Evolutionary conservation across 2,113 vertebrate species (phyloP).

Genomic region (Tragelaphus strepsiceros): DNA sequence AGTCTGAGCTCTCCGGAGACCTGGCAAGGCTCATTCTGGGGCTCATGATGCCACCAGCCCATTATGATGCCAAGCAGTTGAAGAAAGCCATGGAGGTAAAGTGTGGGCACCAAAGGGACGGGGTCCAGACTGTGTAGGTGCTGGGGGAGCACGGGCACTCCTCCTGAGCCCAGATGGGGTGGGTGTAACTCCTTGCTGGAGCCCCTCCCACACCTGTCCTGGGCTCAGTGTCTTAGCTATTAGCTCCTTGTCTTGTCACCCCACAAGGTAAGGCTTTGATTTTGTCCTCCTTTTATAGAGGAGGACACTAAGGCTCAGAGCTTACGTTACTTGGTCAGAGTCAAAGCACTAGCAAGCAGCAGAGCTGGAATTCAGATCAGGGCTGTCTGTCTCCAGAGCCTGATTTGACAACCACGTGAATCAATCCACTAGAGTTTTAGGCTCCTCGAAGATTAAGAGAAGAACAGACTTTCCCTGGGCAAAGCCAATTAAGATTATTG

Average conservation of each 20-base stretch:
- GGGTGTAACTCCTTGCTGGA: not conserved
- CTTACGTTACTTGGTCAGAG: not conserved
- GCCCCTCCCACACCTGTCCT: not conserved
- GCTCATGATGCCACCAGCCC: slow-evolving; percentile 92
- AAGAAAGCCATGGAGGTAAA: slow-evolving; percentile 94
- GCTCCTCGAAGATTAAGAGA: not conserved
- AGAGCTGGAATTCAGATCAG: not conserved
- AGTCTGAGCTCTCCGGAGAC: slow-evolving; percentile 94
- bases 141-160: not conserved
- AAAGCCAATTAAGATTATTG: not conserved
- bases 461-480: not conserved
- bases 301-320: not conserved
- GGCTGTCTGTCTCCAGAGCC: not conserved
- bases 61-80: slow-evolving; percentile 97
- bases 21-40: slow-evolving; percentile 91
- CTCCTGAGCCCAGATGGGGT: not conserved
- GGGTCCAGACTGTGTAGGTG: accelerated
- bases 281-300: not conserved
- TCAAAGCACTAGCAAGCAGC: not conserved
- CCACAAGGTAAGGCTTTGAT: not conserved
- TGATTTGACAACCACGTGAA: not conserved
- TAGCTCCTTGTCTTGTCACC: not conserved
- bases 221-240: not conserved
- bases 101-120: too few relatives aligned
- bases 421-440: not conserved